These are phyloP conservation scores for Coregonus ussuriensis DNA, from an alignment of 2,797 vertebrate genomes.

Conservation along the genomic window DNA sequence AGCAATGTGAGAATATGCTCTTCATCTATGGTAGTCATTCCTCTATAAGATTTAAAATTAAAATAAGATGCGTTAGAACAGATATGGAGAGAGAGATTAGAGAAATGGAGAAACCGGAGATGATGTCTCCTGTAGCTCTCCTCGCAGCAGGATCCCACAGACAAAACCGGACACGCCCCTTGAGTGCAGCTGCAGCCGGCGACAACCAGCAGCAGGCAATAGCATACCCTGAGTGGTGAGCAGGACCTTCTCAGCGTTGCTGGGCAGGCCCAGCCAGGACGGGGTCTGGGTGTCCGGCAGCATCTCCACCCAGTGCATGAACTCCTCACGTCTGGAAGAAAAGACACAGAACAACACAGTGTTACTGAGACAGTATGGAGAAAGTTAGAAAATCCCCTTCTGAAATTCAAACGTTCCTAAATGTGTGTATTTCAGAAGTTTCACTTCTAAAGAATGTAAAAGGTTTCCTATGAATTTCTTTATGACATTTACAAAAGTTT, in stretches of 20 bases:
- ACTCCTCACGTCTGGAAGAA: slow-evolving; percentile 89
- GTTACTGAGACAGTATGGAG: too few relatives aligned
- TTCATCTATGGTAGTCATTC: too few relatives aligned
- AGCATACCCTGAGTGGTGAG: slow-evolving; percentile 95
- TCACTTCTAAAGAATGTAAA: too few relatives aligned
- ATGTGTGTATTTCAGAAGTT: too few relatives aligned
- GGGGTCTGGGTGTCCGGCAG: slow-evolving; percentile 97
- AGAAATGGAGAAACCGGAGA: slow-evolving; percentile 20
- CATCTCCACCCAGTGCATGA: slow-evolving; percentile 98
- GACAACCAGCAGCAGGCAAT: slow-evolving; percentile 3
- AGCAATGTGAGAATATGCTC: too few relatives aligned
- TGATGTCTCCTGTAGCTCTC: neutral
- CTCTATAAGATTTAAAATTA: too few relatives aligned
- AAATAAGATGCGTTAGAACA: slow-evolving; percentile 38
- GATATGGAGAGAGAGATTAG: slow-evolving; percentile 30
- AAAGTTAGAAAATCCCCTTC: too few relatives aligned
- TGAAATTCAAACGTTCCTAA: too few relatives aligned
- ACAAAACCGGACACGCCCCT: neutral
- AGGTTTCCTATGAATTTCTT: too few relatives aligned
- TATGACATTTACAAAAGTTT: too few relatives aligned
- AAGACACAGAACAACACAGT: slow-evolving; percentile 10
- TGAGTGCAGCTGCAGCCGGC: neutral
- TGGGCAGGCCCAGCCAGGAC: slow-evolving; percentile 95
- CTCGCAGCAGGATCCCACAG: slow-evolving; percentile 1
- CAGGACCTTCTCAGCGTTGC: slow-evolving; percentile 94